These are phyloP conservation scores for Ectropis crepuscularia DNA, from an alignment of 2,888 invertebrate species.

Conservation along the genomic window DNA sequence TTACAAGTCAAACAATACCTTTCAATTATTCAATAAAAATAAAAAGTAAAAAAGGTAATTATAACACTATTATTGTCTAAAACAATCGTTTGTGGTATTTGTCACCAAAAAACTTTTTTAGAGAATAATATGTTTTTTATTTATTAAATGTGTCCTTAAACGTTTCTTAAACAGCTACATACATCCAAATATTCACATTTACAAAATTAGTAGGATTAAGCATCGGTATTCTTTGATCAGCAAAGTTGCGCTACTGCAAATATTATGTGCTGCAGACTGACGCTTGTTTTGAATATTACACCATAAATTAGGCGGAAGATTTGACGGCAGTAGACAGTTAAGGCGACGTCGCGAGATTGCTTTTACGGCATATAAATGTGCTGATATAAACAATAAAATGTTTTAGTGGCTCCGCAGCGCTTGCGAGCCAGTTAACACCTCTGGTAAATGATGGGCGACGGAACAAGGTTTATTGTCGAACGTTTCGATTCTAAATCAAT, in stretches of 20 bases:
- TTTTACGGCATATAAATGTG: conserved; percentile 35
- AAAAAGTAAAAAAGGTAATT: too few relatives aligned
- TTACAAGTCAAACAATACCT: too few relatives aligned
- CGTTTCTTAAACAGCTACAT: too few relatives aligned
- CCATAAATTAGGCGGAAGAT: conserved; percentile 36
- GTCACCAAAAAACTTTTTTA: too few relatives aligned
- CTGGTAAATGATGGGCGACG: conserved; percentile 10
- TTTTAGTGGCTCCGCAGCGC: conserved; percentile 22
- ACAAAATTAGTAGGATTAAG: too few relatives aligned
- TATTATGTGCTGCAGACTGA: conserved; percentile 1
- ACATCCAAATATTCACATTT: too few relatives aligned
- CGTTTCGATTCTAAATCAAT: neutral
- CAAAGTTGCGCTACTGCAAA: conserved; percentile 1
- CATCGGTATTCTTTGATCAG: too few relatives aligned
- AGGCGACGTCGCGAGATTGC: conserved; percentile 34
- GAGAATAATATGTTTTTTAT: too few relatives aligned
- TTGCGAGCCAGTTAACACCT: conserved; percentile 17
- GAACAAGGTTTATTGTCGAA: conserved; percentile 10
- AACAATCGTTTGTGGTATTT: too few relatives aligned
- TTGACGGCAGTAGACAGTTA: conserved; percentile 30
- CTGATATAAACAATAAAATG: conserved; percentile 34
- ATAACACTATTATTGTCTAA: too few relatives aligned
- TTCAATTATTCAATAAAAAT: too few relatives aligned
- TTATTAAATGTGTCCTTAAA: too few relatives aligned
- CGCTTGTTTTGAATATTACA: conserved; percentile 38